A percentile compares a stretch with the other conserved stretches of the same genome.
These are phyloP conservation scores for Oscheius sp. DNA, from an alignment of 1,140 invertebrate genomes.

Conservation along the genomic window DNA sequence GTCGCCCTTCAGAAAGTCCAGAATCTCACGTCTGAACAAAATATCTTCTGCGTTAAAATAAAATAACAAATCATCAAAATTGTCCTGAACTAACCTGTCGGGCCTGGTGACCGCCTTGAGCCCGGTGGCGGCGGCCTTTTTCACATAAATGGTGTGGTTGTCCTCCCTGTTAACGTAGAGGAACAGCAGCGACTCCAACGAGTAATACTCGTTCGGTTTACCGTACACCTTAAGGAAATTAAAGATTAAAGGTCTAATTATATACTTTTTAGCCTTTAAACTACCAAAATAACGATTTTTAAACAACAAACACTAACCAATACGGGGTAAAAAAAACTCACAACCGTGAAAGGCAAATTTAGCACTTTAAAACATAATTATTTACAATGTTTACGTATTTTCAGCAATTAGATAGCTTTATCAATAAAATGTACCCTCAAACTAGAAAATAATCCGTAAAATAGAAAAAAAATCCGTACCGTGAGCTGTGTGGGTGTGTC, in stretches of 20 bases:
- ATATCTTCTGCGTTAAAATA: not conserved
- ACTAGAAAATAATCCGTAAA: too few relatives aligned
- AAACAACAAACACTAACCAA: not conserved
- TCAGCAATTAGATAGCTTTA: too few relatives aligned
- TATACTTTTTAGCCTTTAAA: not conserved
- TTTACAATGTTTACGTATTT: too few relatives aligned
- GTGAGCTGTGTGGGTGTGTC: not conserved
- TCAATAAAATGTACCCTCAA: too few relatives aligned
- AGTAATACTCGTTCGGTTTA: conserved; percentile 21
- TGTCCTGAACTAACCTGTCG: conserved; percentile 10
- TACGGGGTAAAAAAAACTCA: too few relatives aligned
- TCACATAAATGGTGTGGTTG: conserved; percentile 33
- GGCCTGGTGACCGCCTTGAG: conserved; percentile 25
- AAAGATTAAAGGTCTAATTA: not conserved
- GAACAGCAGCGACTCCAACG: conserved; percentile 19
- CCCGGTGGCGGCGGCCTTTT: conserved; percentile 1
- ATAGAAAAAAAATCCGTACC: too few relatives aligned
- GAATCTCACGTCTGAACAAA: conserved; percentile 27
- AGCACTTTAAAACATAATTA: too few relatives aligned
- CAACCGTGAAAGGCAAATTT: too few relatives aligned
- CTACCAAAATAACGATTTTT: not conserved
- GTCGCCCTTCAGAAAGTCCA: conserved; percentile 30
- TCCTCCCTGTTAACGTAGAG: conserved; percentile 28
- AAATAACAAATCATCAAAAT: not conserved
- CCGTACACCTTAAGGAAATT: conserved; percentile 1